Conservation (phyloP, 64 coral and sea anemone genomes). For the Stichodactyla helianthus region DNA sequence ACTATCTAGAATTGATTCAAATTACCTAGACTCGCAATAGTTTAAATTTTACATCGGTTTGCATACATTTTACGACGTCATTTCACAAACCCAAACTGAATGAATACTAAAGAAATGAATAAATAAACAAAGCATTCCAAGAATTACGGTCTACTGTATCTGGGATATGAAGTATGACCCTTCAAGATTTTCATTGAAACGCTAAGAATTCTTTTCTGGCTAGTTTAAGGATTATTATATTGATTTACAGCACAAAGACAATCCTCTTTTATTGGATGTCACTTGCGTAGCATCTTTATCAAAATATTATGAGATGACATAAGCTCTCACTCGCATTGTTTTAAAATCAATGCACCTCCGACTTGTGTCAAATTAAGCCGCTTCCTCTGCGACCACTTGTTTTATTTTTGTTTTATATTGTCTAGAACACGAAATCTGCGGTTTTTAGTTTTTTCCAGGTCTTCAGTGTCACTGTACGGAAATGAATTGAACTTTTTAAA, state of each 20-base stretch:
- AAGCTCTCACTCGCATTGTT: not conserved
- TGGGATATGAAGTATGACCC: not conserved
- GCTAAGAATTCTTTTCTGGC: not conserved
- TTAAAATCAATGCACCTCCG: not conserved
- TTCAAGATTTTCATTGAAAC: not conserved
- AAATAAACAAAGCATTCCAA: not conserved
- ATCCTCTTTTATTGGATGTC: not conserved
- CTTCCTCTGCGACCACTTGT: not conserved
- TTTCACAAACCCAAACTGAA: not conserved
- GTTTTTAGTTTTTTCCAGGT: not conserved
- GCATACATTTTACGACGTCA: not conserved
- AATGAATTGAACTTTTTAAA: not conserved
- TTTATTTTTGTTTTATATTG: not conserved
- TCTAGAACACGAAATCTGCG: not conserved
- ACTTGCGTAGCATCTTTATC: constrained; percentile 2
- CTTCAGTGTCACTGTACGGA: not conserved
- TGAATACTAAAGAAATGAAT: not conserved
- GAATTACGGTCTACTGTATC: not conserved
- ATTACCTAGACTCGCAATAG: not conserved
- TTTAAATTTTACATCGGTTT: not conserved
- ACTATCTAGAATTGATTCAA: not conserved
- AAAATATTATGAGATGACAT: constrained; percentile 16
- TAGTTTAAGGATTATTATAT: not conserved
- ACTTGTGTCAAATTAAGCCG: constrained; percentile 12
- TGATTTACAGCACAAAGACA: not conserved